A percentile compares a stretch with the other conserved stretches of the same genome.
These are phyloP conservation scores for Morpho helenor DNA, from an alignment of 2,888 invertebrate species.

Conservation along the genomic window DNA sequence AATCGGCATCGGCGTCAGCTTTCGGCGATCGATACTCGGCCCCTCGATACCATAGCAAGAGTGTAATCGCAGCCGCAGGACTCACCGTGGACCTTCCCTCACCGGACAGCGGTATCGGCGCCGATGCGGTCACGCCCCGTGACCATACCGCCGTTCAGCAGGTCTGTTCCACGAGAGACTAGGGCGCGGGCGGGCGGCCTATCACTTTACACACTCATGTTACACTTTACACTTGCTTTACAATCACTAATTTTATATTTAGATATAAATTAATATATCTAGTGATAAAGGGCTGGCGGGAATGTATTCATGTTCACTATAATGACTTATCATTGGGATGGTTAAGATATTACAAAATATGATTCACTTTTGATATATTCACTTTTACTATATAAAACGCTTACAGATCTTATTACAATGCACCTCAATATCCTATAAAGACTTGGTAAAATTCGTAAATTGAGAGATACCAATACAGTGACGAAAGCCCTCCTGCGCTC, in stretches of 20 bases:
- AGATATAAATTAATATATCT: conserved; percentile 3
- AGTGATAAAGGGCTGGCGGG: conserved; percentile 2
- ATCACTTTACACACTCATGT: conserved; percentile 33
- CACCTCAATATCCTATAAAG: not conserved
- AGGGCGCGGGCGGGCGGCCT: conserved; percentile 71
- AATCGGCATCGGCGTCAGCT: conserved; percentile 80
- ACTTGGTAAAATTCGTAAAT: conserved; percentile 1
- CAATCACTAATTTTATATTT: conserved; percentile 11
- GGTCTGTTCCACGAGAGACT: conserved; percentile 79
- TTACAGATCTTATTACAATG: conserved; percentile 2
- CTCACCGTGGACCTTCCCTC: conserved; percentile 96
- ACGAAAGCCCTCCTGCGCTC: conserved; percentile 69
- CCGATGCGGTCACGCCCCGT: conserved; percentile 94
- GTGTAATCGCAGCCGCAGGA: conserved; percentile 86
- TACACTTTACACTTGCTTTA: conserved; percentile 32
- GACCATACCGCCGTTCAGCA: conserved; percentile 94
- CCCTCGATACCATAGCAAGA: conserved; percentile 85
- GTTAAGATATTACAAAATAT: not conserved
- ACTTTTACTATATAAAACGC: conserved; percentile 1
- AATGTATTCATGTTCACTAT: not conserved
- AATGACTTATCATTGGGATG: not conserved
- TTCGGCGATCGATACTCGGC: conserved; percentile 85
- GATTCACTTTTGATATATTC: not conserved
- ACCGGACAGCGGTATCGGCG: conserved; percentile 97
- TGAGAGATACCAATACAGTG: conserved; percentile 19